These are phyloP conservation scores for Argentina silus DNA, from an alignment of 2,797 vertebrate species.

Conservation along the genomic window DNA sequence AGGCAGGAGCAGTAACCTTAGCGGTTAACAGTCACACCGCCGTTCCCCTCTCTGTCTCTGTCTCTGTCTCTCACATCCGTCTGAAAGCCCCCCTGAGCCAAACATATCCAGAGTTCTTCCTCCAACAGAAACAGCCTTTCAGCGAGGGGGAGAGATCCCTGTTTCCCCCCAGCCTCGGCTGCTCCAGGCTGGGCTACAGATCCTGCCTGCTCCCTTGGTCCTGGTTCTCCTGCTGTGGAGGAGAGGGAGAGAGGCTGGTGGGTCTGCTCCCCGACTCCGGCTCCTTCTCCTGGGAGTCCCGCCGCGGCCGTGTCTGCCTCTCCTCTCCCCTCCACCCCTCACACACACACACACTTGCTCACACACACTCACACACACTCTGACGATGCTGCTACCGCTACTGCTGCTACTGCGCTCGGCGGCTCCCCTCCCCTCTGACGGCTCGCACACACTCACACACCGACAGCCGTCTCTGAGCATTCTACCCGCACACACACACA, in stretches of 20 bases:
- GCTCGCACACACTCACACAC: conserved; percentile 68
- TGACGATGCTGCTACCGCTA: conserved; percentile 40
- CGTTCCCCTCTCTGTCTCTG: conserved; percentile 53
- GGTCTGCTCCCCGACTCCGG: conserved; percentile 69
- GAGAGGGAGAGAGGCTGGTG: conserved; percentile 64
- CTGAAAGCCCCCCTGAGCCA: conserved; percentile 61
- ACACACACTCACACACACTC: conserved; percentile 13
- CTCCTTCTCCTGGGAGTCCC: conserved; percentile 75
- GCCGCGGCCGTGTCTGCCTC: conserved; percentile 61
- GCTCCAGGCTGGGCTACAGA: conserved; percentile 59
- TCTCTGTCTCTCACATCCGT: conserved; percentile 58
- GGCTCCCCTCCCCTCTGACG: conserved; percentile 72
- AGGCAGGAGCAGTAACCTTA: conserved; percentile 52
- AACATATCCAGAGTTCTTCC: conserved; percentile 71
- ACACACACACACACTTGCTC: conserved; percentile 63
- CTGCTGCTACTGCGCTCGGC: conserved; percentile 55
- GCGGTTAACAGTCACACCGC: conserved; percentile 37
- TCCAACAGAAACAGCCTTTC: conserved; percentile 55
- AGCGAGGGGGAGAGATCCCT: conserved; percentile 42
- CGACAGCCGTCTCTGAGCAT: conserved; percentile 69
- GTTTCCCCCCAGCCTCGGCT: conserved; percentile 46
- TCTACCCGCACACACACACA: conserved; percentile 64
- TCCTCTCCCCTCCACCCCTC: conserved; percentile 69
- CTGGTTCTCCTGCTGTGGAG: conserved; percentile 67
- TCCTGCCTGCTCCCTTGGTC: conserved; percentile 62